Conservation (phyloP, 2,797 vertebrate species). For the Thunnus albacares region DNA sequence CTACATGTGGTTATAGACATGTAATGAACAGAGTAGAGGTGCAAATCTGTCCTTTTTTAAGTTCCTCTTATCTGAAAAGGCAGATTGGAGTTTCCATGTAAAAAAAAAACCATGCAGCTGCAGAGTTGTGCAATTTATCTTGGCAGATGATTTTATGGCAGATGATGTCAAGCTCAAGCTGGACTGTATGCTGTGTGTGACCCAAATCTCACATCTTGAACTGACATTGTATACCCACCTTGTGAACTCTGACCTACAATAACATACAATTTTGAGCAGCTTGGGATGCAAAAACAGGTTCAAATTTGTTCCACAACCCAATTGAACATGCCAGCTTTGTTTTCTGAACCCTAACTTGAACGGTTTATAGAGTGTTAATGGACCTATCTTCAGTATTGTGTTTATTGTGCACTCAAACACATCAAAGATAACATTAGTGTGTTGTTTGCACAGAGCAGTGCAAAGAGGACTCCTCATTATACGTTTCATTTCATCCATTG, state of each 20-base stretch:
- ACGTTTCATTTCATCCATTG: not conserved
- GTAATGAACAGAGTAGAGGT: not conserved
- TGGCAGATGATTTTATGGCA: not conserved
- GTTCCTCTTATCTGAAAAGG: constrained; percentile 1
- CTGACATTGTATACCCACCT: too few species aligned
- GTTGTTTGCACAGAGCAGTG: not conserved
- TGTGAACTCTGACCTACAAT: not conserved
- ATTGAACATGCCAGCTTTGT: not conserved
- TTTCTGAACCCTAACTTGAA: not conserved
- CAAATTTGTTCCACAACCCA: constrained; percentile 1
- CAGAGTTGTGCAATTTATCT: constrained; percentile 23
- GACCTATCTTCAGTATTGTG: not conserved
- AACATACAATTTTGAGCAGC: not conserved
- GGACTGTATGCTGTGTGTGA: not conserved
- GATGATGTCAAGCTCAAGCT: not conserved
- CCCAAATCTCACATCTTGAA: not conserved
- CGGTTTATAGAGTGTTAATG: not conserved
- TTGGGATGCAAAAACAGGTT: not conserved
- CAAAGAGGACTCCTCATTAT: not conserved
- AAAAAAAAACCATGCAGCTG: not conserved
- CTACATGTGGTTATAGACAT: not conserved
- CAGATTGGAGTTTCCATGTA: too few species aligned
- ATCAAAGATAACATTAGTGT: not conserved
- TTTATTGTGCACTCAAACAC: not conserved
- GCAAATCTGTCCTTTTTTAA: not conserved